These are phyloP conservation scores for Orycteropus afer DNA, from an alignment of 2,113 vertebrate genomes.

Conservation along the genomic window DNA sequence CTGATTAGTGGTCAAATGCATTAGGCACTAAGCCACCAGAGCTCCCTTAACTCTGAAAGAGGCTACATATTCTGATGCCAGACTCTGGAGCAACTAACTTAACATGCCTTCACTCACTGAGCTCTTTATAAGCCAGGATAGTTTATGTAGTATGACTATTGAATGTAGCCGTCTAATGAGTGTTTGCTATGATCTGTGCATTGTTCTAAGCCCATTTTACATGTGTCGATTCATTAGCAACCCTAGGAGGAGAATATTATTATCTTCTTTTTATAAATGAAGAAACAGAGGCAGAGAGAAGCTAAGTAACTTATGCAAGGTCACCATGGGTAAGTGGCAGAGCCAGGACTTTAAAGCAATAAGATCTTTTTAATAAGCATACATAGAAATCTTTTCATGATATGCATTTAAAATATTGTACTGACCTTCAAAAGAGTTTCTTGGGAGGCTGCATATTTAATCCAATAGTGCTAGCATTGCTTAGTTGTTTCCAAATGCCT, in stretches of 20 bases:
- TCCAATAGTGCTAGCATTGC: not conserved
- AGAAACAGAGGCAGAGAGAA: conserved; percentile 20
- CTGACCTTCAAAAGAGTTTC: not conserved
- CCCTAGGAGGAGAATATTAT: not conserved
- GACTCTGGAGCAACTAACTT: not conserved
- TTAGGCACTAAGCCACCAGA: too few species aligned
- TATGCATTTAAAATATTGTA: not conserved
- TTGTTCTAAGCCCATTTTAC: not conserved
- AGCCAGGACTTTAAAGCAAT: not conserved
- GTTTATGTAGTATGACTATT: fast-evolving
- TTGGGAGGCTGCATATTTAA: not conserved
- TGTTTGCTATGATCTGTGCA: not conserved
- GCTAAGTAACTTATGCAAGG: not conserved
- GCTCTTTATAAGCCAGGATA: not conserved
- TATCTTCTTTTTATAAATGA: not conserved
- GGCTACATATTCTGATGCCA: not conserved
- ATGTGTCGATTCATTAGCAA: not conserved
- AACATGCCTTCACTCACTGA: not conserved
- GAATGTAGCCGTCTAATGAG: not conserved
- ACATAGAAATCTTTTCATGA: not conserved
- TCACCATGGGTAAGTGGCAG: not conserved
- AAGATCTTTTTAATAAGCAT: not conserved
- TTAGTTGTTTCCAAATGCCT: not conserved
- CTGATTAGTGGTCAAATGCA: too few species aligned
- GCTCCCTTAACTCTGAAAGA: too few species aligned